phyloP scores from a whole-genome alignment of 2,888 invertebrate species.

The Drosophila fulvimacula region DNA sequence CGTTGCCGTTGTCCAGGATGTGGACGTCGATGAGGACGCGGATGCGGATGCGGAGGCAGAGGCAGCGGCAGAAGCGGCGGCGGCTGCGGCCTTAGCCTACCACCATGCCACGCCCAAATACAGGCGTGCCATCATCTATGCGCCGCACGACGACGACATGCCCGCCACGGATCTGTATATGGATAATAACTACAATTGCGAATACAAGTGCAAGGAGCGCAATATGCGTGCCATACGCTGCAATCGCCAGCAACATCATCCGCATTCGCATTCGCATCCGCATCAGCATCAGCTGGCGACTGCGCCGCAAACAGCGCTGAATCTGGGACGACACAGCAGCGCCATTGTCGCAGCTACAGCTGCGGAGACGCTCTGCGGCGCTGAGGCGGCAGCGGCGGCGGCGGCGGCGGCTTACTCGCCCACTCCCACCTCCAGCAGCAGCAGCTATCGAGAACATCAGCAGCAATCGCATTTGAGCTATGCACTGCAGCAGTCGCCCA shows the following conservation, averaged over 20 bases:
- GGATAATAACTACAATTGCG: slow-evolving; percentile 79
- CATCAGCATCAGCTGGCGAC: slow-evolving; percentile 63
- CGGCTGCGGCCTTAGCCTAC: slow-evolving; percentile 30
- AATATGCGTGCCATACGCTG: slow-evolving; percentile 82
- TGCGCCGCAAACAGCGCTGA: slow-evolving; percentile 74
- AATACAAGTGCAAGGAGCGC: slow-evolving; percentile 82
- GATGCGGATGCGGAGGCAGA: slow-evolving; percentile 39
- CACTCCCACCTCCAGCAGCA: slow-evolving; percentile 53
- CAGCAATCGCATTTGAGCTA: slow-evolving; percentile 62
- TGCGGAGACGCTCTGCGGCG: slow-evolving; percentile 63
- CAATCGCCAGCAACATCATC: slow-evolving; percentile 71
- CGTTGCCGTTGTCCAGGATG: slow-evolving; percentile 48
- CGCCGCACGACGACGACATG: slow-evolving; percentile 53
- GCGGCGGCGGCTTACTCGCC: slow-evolving; percentile 80
- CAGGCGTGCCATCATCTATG: slow-evolving; percentile 64
- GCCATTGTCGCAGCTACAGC: slow-evolving; percentile 55
- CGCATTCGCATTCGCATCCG: slow-evolving; percentile 49
- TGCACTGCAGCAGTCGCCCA: slow-evolving; percentile 55
- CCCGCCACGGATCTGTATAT: slow-evolving; percentile 53
- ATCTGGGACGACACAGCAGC: slow-evolving; percentile 71
- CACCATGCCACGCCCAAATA: slow-evolving; percentile 67
- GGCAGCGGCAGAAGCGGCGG: neutral
- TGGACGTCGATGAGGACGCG: slow-evolving; percentile 54
- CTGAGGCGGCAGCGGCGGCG: slow-evolving; percentile 60
- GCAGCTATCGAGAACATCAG: slow-evolving; percentile 51